Evolutionary conservation across 2,888 invertebrate species (phyloP), one percentile per base, ranked within the genome.

Genomic region (Drosophila seclusa): DNA sequence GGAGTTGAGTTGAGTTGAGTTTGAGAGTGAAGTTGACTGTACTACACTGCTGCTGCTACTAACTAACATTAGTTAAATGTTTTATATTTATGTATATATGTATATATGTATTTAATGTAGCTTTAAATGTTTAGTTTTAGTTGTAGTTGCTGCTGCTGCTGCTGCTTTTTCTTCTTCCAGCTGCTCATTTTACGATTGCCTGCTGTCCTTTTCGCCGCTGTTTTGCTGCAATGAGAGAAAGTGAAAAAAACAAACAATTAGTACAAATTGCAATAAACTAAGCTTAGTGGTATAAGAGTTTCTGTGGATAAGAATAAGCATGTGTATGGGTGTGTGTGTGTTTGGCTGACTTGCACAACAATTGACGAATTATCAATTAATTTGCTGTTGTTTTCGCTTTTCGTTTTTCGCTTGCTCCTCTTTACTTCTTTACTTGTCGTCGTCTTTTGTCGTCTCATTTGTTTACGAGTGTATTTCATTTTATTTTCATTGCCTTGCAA

Each of bases 21-120:
- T 78, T 67, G 69, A 74, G 73, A 74, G 87, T 88, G 82, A 70
- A 89, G 87, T 83, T 83, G 85, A 85, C 89, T 89, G 89, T 85
- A 83, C 89, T 85, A 83, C 76, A 83, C 79, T 76, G 73, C 65
- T 68, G 69, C 77, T 70, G 69, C 50, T 50, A 55, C 57, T 21
- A 57, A 27, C 57, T 57, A 63, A 50, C 52, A 76, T 72, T 71
- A 75, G 64, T 75, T 75, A 53, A 75, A 74, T 74, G 48, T 40
- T 73, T 72, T 38, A 36, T 73, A 29, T 72, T 32, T 52, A 31
- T 53, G 1, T 54, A 11, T 54, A 24, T 36, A 24, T 53, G 24
- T 53, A 24, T 64, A 57, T 61, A 38, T 54, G 31, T 54, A 54
- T 70, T 42, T 36, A 49, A 69, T 73, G 69, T 74, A 78, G 66